Evolutionary conservation across 2,113 vertebrate genomes (phyloP).

Genomic region (Brevimyrus niger): DNA sequence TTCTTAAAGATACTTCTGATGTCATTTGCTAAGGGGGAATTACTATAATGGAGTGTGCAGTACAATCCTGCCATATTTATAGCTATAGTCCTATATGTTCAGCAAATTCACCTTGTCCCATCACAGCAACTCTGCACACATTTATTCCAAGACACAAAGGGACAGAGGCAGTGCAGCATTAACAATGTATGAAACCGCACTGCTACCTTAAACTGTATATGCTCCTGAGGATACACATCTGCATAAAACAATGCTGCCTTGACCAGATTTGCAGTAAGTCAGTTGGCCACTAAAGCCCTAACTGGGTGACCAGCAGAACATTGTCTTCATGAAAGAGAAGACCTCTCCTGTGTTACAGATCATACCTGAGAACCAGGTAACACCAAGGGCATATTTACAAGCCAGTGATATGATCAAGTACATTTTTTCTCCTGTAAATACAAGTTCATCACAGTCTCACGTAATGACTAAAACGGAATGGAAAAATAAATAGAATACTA

Average conservation of each 20-base stretch:
- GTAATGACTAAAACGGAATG: not conserved
- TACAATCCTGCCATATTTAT: not conserved
- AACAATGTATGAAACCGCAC: not conserved
- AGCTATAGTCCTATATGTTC: not conserved
- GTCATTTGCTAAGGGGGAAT: conserved; percentile 16
- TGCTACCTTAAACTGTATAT: not conserved
- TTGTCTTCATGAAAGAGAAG: not conserved
- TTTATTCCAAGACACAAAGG: not conserved
- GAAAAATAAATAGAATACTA: not conserved
- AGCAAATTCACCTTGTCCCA: not conserved
- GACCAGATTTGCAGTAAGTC: not conserved
- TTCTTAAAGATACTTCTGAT: not conserved
- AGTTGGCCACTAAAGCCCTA: not conserved
- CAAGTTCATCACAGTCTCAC: not conserved
- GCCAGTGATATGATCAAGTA: not conserved
- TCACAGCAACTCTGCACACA: not conserved
- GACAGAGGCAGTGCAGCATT: not conserved
- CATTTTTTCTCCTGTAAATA: not conserved
- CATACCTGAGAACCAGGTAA: not conserved
- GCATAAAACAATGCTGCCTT: not conserved
- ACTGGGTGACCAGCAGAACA: not conserved
- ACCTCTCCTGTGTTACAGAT: not conserved
- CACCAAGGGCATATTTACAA: not conserved
- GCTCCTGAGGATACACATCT: not conserved
- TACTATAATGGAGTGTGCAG: not conserved